Conservation (phyloP, 2,888 invertebrate genomes). For the Acrobasis repandana region DNA sequence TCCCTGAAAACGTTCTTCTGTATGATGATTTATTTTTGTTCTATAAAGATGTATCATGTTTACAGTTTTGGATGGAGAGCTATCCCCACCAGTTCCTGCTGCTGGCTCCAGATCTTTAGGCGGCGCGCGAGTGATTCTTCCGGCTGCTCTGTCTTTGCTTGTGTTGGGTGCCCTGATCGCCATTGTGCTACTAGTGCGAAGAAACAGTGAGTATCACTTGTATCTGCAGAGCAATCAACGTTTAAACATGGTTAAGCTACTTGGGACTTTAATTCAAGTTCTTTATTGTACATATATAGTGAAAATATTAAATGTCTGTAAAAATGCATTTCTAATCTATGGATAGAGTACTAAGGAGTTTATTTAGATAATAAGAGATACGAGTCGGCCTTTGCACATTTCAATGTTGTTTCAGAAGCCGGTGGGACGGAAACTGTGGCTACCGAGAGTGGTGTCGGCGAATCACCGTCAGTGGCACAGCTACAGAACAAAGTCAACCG, state of each 20-base stretch:
- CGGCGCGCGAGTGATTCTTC: conserved; percentile 85
- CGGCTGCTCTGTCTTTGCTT: conserved; percentile 86
- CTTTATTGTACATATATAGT: too few species aligned
- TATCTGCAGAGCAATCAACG: too few species aligned
- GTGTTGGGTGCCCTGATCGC: conserved; percentile 86
- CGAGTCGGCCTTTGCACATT: neutral
- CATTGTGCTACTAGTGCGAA: conserved; percentile 87
- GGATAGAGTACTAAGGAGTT: too few species aligned
- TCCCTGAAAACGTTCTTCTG: too few species aligned
- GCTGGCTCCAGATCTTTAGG: conserved; percentile 86
- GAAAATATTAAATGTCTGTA: too few species aligned
- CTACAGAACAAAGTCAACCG: conserved; percentile 91
- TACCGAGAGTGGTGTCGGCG: conserved; percentile 82
- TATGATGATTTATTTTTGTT: too few species aligned
- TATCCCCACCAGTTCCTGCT: conserved; percentile 86
- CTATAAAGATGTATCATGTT: conserved; percentile 7
- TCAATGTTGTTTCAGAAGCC: conserved; percentile 51
- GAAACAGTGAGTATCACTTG: conserved; percentile 83
- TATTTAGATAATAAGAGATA: neutral
- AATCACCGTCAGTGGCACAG: conserved; percentile 90
- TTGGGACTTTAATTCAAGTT: too few species aligned
- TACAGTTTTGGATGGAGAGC: conserved; percentile 83
- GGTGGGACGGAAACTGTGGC: conserved; percentile 69
- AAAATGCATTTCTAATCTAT: too few species aligned
- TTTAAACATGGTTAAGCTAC: too few species aligned